Evolutionary conservation across 2,797 vertebrate genomes (phyloP), one percentile per base, ranked within the genome.

Genomic region (Merluccius polli): DNA sequence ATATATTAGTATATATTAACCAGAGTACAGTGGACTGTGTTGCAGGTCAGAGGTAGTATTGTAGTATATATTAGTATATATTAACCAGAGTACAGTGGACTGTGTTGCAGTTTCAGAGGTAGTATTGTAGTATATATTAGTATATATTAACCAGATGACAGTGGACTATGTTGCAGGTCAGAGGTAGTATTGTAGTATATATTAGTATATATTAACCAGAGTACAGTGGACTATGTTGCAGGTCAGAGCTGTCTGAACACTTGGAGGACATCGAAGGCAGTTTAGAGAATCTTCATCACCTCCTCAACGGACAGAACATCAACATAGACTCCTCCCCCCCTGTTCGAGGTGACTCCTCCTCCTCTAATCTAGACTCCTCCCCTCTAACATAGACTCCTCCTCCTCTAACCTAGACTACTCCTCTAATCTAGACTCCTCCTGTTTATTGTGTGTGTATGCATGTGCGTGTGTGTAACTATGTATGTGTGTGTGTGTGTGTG

Each of bases 201-300:
- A 29, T 29, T 16, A 63, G 9, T 63, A 11, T 18, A 30, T 67
- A 15, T 69, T 69, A 30, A 67, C 65, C 65, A 67, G 27, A 12
- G 27, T 44, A 16, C 71, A 18, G 33, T 33, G 70, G 21, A 71
- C 16, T 79, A 27, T 83, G 11, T 82, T 36, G 72, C 77, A 98
- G 96, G 90, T 88, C 72, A 0, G 95, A 97, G 72, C 92, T 98
- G 67, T 91, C 81, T 0, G 95, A 96, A 29, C 97, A 98, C 15
- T 79, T 98, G 76, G 97, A 97, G 9, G 90, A 79, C 72, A 97
- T 98, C 1, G 97, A 98, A 73, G 94, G 78, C 82, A 87, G 93
- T 75, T 87, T 98, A 77, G 97, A 98, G 7, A 97, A 92, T 85
- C 95, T 98, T 0, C 97, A 98, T 91, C 93, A 88, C 35, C 89